Conservation (phyloP, 2,113 vertebrate genomes). For the Gymnocephalus cernua region DNA sequence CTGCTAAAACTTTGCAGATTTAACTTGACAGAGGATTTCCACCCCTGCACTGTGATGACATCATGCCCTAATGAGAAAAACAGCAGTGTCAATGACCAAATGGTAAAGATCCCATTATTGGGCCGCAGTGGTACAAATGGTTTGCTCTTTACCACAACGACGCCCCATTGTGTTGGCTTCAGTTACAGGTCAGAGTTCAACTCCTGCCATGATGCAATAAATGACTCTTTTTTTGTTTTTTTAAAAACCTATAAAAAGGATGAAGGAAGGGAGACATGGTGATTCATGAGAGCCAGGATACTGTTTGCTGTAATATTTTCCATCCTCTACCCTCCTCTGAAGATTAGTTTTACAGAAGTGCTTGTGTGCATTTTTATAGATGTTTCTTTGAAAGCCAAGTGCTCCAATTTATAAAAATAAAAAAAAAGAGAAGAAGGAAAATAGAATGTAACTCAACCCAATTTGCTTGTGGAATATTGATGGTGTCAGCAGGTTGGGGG, state of each 20-base stretch:
- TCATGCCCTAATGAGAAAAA: constrained; percentile 62
- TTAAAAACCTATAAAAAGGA: constrained; percentile 24
- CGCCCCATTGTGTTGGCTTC: constrained; percentile 43
- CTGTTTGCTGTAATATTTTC: constrained; percentile 62
- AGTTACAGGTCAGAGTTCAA: constrained; percentile 66
- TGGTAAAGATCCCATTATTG: constrained; percentile 58
- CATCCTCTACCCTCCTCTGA: constrained; percentile 43
- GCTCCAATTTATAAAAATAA: neutral
- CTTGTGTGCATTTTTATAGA: constrained; percentile 56
- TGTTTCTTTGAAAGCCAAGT: constrained; percentile 49
- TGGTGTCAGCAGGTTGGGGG: constrained; percentile 10
- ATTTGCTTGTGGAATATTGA: constrained; percentile 53
- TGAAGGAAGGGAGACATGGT: neutral
- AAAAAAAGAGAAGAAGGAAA: constrained; percentile 44
- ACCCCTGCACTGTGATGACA: constrained; percentile 56
- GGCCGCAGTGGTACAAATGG: constrained; percentile 42
- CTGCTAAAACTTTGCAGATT: constrained; percentile 48
- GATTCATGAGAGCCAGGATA: constrained; percentile 17
- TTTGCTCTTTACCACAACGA: constrained; percentile 49
- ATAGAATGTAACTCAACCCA: constrained; percentile 38
- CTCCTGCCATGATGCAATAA: constrained; percentile 41
- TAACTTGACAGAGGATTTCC: constrained; percentile 49
- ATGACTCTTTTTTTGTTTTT: neutral
- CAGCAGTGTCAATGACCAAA: constrained; percentile 42
- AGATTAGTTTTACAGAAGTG: constrained; percentile 48